These are phyloP conservation scores for Alexandromys fortis DNA, from an alignment of 2,113 vertebrate species.

Conservation along the genomic window DNA sequence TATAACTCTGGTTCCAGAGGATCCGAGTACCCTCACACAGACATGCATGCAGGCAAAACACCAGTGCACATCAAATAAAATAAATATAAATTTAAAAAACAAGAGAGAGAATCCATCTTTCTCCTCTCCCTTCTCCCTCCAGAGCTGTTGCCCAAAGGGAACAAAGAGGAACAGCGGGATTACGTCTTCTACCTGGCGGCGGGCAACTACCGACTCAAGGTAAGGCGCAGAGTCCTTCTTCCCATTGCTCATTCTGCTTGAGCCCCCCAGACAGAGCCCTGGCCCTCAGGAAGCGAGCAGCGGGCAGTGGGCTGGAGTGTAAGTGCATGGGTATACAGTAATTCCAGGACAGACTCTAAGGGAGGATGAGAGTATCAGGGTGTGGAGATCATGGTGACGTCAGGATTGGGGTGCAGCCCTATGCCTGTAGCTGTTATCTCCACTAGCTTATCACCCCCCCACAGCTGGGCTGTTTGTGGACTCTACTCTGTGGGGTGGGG, in stretches of 20 bases:
- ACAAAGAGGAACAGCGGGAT: constrained; percentile 92
- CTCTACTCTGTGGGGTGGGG: constrained; percentile 72
- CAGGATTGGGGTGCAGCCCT: constrained; percentile 57
- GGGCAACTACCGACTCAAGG: constrained; percentile 94
- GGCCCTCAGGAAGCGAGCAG: neutral
- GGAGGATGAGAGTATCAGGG: constrained; percentile 31
- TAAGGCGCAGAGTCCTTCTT: constrained; percentile 62
- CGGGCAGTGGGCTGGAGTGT: neutral
- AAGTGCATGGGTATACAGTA: neutral
- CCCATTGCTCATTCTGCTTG: fast-evolving
- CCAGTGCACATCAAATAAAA: neutral
- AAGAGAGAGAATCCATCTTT: neutral
- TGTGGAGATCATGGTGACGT: constrained; percentile 64
- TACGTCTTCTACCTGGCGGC: constrained; percentile 93
- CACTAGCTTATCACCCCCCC: constrained; percentile 70
- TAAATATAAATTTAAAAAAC: neutral
- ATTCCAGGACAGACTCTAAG: neutral
- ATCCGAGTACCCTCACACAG: neutral
- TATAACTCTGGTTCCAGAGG: neutral
- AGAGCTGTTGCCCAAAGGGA: constrained; percentile 91
- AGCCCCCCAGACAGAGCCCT: neutral
- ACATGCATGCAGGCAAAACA: neutral
- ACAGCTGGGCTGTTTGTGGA: constrained; percentile 73
- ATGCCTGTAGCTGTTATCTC: constrained; percentile 70
- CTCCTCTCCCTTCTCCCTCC: neutral